Evolutionary conservation across 2,888 invertebrate genomes (phyloP).

Genomic region (Lasius fuliginosus): DNA sequence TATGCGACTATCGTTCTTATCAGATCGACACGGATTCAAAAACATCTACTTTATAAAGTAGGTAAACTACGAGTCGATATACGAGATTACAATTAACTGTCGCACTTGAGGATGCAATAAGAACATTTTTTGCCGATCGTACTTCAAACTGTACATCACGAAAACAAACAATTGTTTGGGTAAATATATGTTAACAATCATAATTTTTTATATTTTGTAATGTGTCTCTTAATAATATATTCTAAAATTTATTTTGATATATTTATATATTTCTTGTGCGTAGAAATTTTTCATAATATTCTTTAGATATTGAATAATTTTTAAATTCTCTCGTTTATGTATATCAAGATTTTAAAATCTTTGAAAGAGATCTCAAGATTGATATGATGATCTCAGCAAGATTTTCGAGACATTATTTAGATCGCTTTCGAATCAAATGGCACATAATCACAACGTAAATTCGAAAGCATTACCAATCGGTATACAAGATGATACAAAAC

Average conservation of each 20-base stretch:
- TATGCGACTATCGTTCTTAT: not conserved
- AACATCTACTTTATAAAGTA: not conserved
- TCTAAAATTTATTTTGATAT: not conserved
- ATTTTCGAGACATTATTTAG: slow-evolving; percentile 20
- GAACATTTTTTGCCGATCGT: not conserved
- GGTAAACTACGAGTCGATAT: not conserved
- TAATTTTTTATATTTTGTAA: not conserved
- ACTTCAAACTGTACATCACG: not conserved
- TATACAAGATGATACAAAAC: slow-evolving; percentile 1
- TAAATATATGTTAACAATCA: not conserved
- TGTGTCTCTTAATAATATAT: not conserved
- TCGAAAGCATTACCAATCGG: slow-evolving; percentile 21
- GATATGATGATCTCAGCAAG: not conserved
- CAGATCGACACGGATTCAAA: not conserved
- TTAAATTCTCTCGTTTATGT: not conserved
- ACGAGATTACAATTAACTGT: not conserved
- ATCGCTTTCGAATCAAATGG: slow-evolving; percentile 8
- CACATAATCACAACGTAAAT: slow-evolving; percentile 5
- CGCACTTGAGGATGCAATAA: not conserved
- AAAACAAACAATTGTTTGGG: not conserved
- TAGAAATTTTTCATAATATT: not conserved
- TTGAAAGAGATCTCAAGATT: not conserved
- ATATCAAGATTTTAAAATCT: not conserved
- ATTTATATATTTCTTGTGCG: not conserved
- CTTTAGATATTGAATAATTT: not conserved